A percentile compares a stretch with the other conserved stretches of the same genome.
These are phyloP conservation scores for Rachycentron canadum DNA, from an alignment of 2,797 vertebrate genomes.

Conservation along the genomic window DNA sequence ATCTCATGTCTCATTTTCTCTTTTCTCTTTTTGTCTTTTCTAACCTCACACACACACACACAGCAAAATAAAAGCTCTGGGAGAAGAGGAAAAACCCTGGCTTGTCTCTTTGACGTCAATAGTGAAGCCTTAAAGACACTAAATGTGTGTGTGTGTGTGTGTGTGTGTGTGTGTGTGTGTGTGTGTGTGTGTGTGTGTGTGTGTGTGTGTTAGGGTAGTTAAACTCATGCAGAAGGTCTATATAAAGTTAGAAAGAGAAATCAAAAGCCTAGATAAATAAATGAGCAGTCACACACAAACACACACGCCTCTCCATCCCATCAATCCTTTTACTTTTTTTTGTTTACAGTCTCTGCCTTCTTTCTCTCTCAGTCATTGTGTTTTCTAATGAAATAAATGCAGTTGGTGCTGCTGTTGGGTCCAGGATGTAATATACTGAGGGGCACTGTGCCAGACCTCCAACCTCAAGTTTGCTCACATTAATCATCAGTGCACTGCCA, in stretches of 20 bases:
- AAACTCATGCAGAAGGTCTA: slow-evolving; percentile 26
- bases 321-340: neutral
- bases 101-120: slow-evolving; percentile 39
- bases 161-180: too few species aligned
- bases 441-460: neutral
- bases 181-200: neutral
- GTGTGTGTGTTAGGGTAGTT: slow-evolving; percentile 3
- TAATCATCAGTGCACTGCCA: neutral
- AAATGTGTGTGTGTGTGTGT: slow-evolving; percentile 11
- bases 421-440: neutral
- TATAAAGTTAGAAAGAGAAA: slow-evolving; percentile 22
- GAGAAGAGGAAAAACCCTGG: slow-evolving; percentile 18
- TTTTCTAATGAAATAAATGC: neutral
- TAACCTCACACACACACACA: slow-evolving; percentile 2
- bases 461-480: neutral
- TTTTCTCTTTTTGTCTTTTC: slow-evolving; percentile 26
- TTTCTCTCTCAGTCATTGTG: neutral
- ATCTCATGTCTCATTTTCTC: slow-evolving; percentile 27
- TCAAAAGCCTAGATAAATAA: slow-evolving; percentile 34
- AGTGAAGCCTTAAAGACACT: slow-evolving; percentile 26
- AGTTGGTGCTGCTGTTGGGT: neutral
- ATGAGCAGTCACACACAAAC: neutral
- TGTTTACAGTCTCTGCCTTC: neutral
- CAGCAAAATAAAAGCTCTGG: slow-evolving; percentile 24
- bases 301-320: neutral